A percentile compares a stretch with the other conserved stretches of the same genome.
Evolutionary conservation across 2,113 vertebrate species (phyloP).

Genomic region (Mus pahari): DNA sequence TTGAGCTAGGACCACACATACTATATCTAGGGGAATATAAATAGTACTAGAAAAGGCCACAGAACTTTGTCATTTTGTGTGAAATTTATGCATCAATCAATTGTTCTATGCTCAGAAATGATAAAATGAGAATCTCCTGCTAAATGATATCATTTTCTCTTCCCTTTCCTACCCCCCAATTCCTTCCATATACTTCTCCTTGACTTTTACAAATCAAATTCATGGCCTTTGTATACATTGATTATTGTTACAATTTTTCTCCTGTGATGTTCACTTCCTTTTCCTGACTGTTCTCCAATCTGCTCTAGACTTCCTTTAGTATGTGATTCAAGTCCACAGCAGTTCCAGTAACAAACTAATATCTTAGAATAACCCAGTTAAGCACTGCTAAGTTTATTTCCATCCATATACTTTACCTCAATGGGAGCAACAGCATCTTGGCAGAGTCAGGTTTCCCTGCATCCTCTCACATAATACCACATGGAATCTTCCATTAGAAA

Average conservation of each 20-base stretch:
- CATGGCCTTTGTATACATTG: not conserved
- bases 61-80: not conserved
- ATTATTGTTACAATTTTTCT: not conserved
- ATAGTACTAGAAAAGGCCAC: not conserved
- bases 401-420: slow-evolving; percentile 43
- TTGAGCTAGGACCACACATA: not conserved
- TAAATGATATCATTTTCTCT: not conserved
- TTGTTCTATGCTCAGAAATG: not conserved
- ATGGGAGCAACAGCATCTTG: slow-evolving; percentile 2
- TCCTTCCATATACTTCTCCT: not conserved
- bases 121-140: not conserved
- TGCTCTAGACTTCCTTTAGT: not conserved
- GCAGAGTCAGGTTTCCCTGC: not conserved
- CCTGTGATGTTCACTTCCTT: not conserved
- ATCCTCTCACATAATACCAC: not conserved
- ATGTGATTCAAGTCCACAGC: not conserved
- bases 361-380: not conserved
- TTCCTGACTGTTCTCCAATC: not conserved
- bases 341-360: not conserved
- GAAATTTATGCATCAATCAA: not conserved
- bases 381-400: not conserved
- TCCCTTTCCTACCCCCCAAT: not conserved
- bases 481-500: not conserved
- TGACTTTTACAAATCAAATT: not conserved
- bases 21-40: not conserved